Base-by-base conservation (phyloP, 2,113 vertebrate species). In the Anarrhichthys ocellatus region DNA sequence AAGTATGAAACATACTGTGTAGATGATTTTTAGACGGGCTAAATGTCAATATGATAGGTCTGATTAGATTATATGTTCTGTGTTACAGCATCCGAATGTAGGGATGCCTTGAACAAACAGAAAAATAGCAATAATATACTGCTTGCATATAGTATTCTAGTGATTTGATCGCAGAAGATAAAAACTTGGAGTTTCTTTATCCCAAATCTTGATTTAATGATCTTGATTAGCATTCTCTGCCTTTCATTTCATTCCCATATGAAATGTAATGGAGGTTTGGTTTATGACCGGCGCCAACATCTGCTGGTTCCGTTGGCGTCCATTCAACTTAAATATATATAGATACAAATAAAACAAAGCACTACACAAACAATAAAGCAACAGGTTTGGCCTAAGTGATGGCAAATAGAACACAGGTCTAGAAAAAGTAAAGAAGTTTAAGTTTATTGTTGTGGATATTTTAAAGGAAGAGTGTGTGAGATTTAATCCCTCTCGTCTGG, bases 1-100 rank as follows among this genome's bases (percentile, higher is more conserved):
- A 96, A 96, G 97, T 98, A 98, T 84, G 80, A 83, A 61, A 61
- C 15, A 34, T 32, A 0, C 20, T 71, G 42, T 80, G 22, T 24
- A 75, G 62, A 18, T 65, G 10, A 18, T 56, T 32, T 24, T 46
- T 10, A 44, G 1, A 66, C 1, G 0, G 29, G 20, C 50, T n/a
- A 38, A 48, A 61, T 44, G 42, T 40, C 32, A 52, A 3, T 9
- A 7, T 9, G 18, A 59, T 40, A 24, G 4, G 9, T 59, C 20
- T 68, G 0, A 17, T 17, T 59, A 6, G 17, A 17, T 58, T 2
- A 68, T 13, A 34, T 59, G 11, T 42, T 32, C 58, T 61, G 58
- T 61, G 27, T 61, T 61, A 58, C 24, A 27, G 54, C 58, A 4
- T 61, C 14, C 22, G 52, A 56, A 22, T 56, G 48, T 9, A 22